phyloP scores from a whole-genome alignment of 2,797 vertebrate genomes.

The Megaceryle alcyon region DNA sequence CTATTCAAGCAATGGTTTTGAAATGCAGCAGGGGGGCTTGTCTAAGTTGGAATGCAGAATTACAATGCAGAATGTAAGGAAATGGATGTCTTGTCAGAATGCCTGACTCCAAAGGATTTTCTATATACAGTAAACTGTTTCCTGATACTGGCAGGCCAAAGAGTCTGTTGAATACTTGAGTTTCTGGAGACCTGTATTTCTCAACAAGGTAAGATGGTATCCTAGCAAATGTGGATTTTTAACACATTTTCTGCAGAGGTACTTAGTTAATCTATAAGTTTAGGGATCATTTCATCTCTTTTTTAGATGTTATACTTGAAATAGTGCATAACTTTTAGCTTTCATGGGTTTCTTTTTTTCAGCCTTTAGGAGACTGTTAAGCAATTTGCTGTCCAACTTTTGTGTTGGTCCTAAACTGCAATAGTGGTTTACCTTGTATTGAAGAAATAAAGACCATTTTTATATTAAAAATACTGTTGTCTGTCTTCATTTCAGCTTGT shows the following conservation, averaged over 20 bases:
- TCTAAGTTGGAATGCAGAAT: constrained; percentile 52
- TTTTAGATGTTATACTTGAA: constrained; percentile 75
- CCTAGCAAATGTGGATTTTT: constrained; percentile 59
- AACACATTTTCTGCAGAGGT: constrained; percentile 59
- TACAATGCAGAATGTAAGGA: constrained; percentile 65
- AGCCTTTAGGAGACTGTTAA: constrained; percentile 83
- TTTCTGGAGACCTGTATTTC: constrained; percentile 77
- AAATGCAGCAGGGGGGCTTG: constrained; percentile 63
- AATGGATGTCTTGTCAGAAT: constrained; percentile 61
- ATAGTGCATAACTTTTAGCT: constrained; percentile 75
- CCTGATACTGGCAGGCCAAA: constrained; percentile 75
- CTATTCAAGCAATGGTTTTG: constrained; percentile 57
- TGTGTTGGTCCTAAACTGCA: constrained; percentile 82
- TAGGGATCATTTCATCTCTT: constrained; percentile 64
- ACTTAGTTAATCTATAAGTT: constrained; percentile 42
- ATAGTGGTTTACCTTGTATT: constrained; percentile 81
- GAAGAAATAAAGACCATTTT: constrained; percentile 82
- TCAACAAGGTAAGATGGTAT: constrained; percentile 80
- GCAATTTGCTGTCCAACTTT: constrained; percentile 81
- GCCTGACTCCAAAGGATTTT: constrained; percentile 62
- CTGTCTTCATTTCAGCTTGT: constrained; percentile 72
- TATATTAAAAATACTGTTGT: constrained; percentile 67
- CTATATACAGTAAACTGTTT: constrained; percentile 38
- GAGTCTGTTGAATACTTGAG: constrained; percentile 75
- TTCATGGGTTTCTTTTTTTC: constrained; percentile 73